These are phyloP conservation scores for Batillaria attramentaria DNA, from an alignment of 1,140 invertebrate species.

Conservation along the genomic window DNA sequence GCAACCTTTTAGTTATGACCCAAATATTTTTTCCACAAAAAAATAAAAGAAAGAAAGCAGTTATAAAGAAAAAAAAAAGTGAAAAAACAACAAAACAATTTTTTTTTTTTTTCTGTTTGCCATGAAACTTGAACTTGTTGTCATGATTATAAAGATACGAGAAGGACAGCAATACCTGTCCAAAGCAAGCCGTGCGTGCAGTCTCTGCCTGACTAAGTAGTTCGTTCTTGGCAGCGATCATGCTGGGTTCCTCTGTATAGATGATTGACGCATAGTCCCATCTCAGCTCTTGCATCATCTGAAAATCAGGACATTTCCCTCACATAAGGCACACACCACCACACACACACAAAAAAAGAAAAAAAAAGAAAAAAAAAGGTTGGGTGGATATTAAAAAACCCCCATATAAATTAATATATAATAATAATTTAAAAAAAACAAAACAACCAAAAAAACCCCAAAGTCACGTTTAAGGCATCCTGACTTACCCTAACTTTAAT, in stretches of 20 bases:
- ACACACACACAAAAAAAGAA: too few relatives aligned
- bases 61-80: not conserved
- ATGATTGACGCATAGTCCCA: conserved; percentile 86
- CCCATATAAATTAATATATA: too few relatives aligned
- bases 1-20: too few relatives aligned
- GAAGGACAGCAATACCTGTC: conserved; percentile 19
- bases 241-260: conserved; percentile 78
- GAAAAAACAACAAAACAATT: too few relatives aligned
- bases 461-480: too few relatives aligned
- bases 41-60: not conserved
- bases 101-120: not conserved
- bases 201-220: conserved; percentile 51
- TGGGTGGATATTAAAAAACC: too few relatives aligned
- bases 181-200: conserved; percentile 35
- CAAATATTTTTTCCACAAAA: not conserved
- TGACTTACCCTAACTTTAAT: too few relatives aligned
- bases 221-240: conserved; percentile 73
- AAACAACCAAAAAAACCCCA: too few relatives aligned
- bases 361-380: too few relatives aligned
- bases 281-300: conserved; percentile 78
- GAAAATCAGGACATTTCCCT: too few relatives aligned
- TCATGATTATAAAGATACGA: not conserved
- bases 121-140: too few relatives aligned
- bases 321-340: too few relatives aligned
- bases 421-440: not conserved